Percentiles rank a stretch among this genome's conserved stretches.
Evolutionary conservation across 2,113 vertebrate genomes (phyloP).

Genomic region (Dasypus novemcinctus): DNA sequence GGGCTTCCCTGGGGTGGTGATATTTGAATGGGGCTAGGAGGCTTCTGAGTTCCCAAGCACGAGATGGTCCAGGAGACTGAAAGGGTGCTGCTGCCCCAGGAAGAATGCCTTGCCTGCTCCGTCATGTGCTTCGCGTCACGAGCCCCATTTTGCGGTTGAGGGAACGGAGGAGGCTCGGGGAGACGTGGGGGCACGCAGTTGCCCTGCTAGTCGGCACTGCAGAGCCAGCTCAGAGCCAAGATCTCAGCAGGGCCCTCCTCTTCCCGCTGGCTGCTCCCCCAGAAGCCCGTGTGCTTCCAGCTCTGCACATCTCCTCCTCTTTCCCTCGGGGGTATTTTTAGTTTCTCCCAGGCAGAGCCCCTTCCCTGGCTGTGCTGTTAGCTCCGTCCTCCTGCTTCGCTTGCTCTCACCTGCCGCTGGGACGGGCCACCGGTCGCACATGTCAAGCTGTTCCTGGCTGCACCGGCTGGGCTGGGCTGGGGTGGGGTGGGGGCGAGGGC

Average conservation of each 20-base stretch:
- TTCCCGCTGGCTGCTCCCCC: not conserved
- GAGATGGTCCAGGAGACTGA: not conserved
- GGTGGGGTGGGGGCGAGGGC: conserved; percentile 49
- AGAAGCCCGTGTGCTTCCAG: not conserved
- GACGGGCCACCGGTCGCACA: conserved; percentile 62
- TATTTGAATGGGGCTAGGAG: not conserved
- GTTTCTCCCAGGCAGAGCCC: not conserved
- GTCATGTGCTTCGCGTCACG: fast-evolving
- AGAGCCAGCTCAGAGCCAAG: not conserved
- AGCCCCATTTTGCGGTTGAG: not conserved
- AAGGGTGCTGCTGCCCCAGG: not conserved
- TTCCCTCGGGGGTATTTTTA: not conserved
- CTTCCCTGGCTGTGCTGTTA: conserved; percentile 51
- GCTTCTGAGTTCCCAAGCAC: not conserved
- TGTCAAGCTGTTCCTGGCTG: conserved; percentile 63
- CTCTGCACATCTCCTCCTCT: not conserved
- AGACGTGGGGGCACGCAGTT: not conserved
- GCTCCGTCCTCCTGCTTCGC: conserved; percentile 74
- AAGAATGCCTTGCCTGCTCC: not conserved
- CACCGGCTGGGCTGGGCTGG: not conserved
- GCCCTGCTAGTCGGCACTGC: not conserved
- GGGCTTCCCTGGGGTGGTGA: conserved; percentile 11
- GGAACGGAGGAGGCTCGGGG: conserved; percentile 11
- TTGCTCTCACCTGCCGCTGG: conserved; percentile 74
- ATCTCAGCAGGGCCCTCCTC: fast-evolving